Base-by-base conservation (phyloP, 2,113 vertebrate species). In the Pluvialis apricaria region DNA sequence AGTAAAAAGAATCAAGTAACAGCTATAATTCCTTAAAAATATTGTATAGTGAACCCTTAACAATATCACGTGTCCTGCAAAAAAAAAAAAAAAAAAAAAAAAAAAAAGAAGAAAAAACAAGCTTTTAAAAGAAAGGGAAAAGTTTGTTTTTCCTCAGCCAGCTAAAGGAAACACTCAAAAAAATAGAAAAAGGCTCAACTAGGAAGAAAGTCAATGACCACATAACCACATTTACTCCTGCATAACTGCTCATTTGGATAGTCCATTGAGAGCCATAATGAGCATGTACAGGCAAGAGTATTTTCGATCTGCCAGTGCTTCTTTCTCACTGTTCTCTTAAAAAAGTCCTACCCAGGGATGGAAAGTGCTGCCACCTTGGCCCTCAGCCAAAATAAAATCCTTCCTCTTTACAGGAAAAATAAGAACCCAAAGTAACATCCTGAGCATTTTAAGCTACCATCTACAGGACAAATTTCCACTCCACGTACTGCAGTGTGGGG, bases 81-180 rank as follows among this genome's bases (percentile, higher is more conserved):
- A 65, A 40, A 26, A 38, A 62, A 40, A 19, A 9, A 42, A 42
- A 65, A 40, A 26, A 38, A 62, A 40, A 19, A 40, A 10, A 19
- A 10, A 61, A 34, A 34, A 34, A 34, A 16, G 4, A 82, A 14
- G 42, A 90, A 76, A 75, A 72, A 18, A 45, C 45, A 32, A 71
- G 1, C 29, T 90, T 72, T 88, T 49, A 13, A 82, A 70, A 57
- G 2, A 82, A 84, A 87, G 11, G 64, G 5, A 82, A 86, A 62
- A 15, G 12, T 44, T 58, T 60, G 3, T 8, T 82, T 84, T 75
- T 42, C 10, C 10, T 75, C 26, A 82, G 2, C 3, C 0, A 0
- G 3, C 5, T 65, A 60, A 81, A 68, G 16, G 8, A 90, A 81
- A 47, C 54, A 20, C 9, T 82, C 3, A 60, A 55, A 61, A 64